phyloP scores from a whole-genome alignment of 1,140 invertebrate species.

The Calephelis virginiensis region DNA sequence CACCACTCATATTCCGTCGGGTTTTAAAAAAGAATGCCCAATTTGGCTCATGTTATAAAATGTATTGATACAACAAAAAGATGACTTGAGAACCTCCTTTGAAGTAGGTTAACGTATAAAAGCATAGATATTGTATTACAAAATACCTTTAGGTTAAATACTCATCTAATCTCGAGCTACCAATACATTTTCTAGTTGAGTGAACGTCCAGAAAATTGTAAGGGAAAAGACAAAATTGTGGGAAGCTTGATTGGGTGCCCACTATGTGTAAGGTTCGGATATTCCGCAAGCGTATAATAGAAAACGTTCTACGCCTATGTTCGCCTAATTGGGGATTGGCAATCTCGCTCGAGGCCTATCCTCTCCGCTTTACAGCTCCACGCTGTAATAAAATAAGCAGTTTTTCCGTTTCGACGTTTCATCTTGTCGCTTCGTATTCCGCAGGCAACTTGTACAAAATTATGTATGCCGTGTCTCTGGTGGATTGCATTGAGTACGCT shows the following conservation, averaged over 20 bases:
- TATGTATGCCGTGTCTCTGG: conserved; percentile 48
- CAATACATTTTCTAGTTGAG: neutral
- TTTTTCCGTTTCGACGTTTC: conserved; percentile 71
- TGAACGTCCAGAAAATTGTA: neutral
- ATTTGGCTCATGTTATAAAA: too few species aligned
- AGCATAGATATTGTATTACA: too few species aligned
- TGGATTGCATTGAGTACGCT: conserved; percentile 33
- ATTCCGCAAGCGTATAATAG: conserved; percentile 30
- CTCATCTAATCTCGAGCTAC: too few species aligned
- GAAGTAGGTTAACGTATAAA: too few species aligned
- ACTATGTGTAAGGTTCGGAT: conserved; percentile 15
- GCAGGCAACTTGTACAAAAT: conserved; percentile 56
- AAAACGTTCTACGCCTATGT: conserved; percentile 41
- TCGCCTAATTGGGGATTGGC: conserved; percentile 58
- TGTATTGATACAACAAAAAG: too few species aligned
- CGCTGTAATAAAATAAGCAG: conserved; percentile 72
- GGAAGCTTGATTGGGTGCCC: conserved; percentile 12
- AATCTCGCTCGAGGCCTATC: conserved; percentile 53
- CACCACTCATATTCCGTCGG: too few species aligned
- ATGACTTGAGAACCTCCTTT: too few species aligned
- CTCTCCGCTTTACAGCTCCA: conserved; percentile 54
- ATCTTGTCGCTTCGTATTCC: conserved; percentile 71
- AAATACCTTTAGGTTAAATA: too few species aligned
- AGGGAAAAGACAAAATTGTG: conserved; percentile 11
- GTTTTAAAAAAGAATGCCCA: too few species aligned